Conservation (phyloP, 1,140 invertebrate species). For the Hylaeus volcanicus region DNA sequence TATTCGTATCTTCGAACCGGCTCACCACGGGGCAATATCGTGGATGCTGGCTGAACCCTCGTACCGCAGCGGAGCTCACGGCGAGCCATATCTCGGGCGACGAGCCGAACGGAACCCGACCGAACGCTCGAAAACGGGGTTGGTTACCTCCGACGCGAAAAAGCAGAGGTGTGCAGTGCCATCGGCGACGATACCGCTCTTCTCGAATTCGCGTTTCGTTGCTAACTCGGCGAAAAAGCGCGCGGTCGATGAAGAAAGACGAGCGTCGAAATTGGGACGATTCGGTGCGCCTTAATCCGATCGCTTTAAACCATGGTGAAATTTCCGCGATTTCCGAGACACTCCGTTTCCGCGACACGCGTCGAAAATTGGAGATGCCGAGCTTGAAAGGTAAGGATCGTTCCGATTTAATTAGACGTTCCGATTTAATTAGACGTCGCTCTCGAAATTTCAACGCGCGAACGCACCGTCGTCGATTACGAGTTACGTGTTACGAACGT, state of each 20-base stretch:
- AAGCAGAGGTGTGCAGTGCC: not conserved
- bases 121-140: not conserved
- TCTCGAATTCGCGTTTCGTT: not conserved
- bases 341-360: not conserved
- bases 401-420: not conserved
- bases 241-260: not conserved
- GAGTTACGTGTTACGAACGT: not conserved
- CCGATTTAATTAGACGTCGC: not conserved
- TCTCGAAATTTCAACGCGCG: not conserved
- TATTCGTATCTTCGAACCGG: constrained; percentile 14
- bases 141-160: not conserved
- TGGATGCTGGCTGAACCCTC: constrained; percentile 23
- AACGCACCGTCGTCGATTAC: not conserved
- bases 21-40: constrained; percentile 14
- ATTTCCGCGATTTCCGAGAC: not conserved
- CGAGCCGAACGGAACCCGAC: not conserved
- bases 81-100: not conserved
- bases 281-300: not conserved
- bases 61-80: not conserved
- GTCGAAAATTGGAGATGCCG: not conserved
- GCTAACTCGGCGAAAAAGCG: not conserved
- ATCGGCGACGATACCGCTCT: not conserved
- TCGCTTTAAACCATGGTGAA: not conserved
- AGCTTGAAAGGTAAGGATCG: constrained; percentile 27
- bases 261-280: not conserved